Evolutionary conservation across 2,888 invertebrate genomes (phyloP).

Genomic region (Litoditis marina): DNA sequence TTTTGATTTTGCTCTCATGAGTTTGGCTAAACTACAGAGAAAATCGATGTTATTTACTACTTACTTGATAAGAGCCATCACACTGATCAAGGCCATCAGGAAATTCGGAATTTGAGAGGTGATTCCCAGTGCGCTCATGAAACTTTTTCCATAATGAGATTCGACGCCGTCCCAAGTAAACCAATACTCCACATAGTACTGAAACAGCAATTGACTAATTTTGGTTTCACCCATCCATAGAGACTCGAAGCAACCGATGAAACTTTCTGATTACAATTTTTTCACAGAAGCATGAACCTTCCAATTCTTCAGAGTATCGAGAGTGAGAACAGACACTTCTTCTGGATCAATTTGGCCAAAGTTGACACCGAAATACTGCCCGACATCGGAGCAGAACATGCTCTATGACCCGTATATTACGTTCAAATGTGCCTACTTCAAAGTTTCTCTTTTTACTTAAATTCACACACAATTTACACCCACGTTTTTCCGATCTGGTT

Average conservation of each 20-base stretch:
- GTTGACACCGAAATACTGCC: too few relatives aligned
- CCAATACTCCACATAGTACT: conserved; percentile 79
- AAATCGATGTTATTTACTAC: not conserved
- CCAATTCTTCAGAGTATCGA: too few relatives aligned
- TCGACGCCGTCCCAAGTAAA: conserved; percentile 64
- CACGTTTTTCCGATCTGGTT: too few relatives aligned
- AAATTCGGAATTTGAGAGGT: conserved; percentile 90
- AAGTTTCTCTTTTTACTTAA: too few relatives aligned
- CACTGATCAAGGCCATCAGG: conserved; percentile 72
- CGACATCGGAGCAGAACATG: too few relatives aligned
- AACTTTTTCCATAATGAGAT: conserved; percentile 71
- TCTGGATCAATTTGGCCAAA: too few relatives aligned
- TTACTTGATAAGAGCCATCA: conserved; percentile 43
- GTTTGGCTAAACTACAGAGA: not conserved
- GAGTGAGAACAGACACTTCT: not conserved
- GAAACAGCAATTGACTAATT: conserved; percentile 27
- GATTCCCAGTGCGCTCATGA: conserved; percentile 81
- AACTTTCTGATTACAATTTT: too few relatives aligned
- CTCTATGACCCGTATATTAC: too few relatives aligned
- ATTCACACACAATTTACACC: too few relatives aligned
- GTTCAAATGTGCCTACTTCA: too few relatives aligned
- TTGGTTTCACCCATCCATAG: not conserved
- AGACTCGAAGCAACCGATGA: too few relatives aligned
- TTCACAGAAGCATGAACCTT: too few relatives aligned
- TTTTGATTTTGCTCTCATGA: not conserved